These are phyloP conservation scores for Barnardius zonarius DNA, from an alignment of 2,113 vertebrate species.

Conservation along the genomic window DNA sequence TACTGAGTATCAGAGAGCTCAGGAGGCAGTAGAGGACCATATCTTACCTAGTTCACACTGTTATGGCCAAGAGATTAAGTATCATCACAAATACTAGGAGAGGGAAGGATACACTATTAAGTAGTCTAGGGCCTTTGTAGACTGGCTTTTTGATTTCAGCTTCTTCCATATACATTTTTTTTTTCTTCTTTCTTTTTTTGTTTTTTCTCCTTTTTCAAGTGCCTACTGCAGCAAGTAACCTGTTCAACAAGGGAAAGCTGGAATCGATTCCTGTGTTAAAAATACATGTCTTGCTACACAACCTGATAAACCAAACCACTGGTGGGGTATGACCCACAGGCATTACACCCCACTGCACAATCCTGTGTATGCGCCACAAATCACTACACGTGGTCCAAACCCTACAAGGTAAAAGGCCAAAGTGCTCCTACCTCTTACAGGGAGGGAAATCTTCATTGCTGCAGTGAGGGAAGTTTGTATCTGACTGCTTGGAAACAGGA, in stretches of 20 bases:
- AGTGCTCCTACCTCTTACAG: not conserved
- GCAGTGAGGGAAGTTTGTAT: not conserved
- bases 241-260: not conserved
- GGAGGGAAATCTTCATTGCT: not conserved
- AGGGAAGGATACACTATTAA: not conserved
- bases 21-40: not conserved
- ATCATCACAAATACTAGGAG: not conserved
- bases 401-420: not conserved
- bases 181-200: rapidly evolving
- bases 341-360: not conserved
- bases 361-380: rapidly evolving
- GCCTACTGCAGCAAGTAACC: not conserved
- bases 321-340: rapidly evolving
- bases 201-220: not conserved
- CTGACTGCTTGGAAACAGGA: slow-evolving; percentile 3
- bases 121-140: not conserved
- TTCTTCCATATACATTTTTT: not conserved
- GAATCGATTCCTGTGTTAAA: not conserved
- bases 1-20: not conserved
- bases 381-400: not conserved
- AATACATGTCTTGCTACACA: not conserved
- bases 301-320: not conserved
- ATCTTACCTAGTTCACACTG: not conserved
- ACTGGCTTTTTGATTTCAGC: not conserved
- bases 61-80: not conserved